A percentile compares a stretch with the other conserved stretches of the same genome.
Evolutionary conservation across 2,888 invertebrate genomes (phyloP).

Genomic region (Drosophila colorata): DNA sequence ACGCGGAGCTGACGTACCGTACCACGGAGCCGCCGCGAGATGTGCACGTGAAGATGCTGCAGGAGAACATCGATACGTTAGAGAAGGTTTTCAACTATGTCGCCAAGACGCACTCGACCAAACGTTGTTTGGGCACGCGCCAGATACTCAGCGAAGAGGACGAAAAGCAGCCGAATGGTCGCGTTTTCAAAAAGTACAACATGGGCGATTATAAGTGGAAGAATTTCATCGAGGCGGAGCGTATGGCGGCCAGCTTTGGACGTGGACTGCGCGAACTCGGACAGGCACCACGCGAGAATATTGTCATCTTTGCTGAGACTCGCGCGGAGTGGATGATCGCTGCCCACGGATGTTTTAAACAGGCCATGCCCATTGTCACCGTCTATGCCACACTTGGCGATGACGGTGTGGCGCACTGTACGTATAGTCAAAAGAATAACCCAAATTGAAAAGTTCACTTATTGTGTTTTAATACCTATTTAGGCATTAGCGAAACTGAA

Average conservation of each 20-base stretch:
- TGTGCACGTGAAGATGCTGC: conserved; percentile 90
- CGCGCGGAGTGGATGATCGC: conserved; percentile 99
- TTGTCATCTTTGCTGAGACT: conserved; percentile 98
- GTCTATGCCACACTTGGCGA: conserved; percentile 98
- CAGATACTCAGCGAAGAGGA: conserved; percentile 96
- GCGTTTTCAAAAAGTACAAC: conserved; percentile 98
- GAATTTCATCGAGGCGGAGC: conserved; percentile 90
- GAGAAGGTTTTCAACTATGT: conserved; percentile 94
- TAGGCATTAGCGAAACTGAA: conserved; percentile 90
- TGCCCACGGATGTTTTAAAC: conserved; percentile 97
- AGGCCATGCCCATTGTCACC: conserved; percentile 97
- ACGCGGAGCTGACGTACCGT: conserved; percentile 90
- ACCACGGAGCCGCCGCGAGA: conserved; percentile 89
- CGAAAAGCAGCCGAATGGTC: conserved; percentile 96
- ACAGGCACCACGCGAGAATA: conserved; percentile 89
- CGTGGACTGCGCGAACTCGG: conserved; percentile 94
- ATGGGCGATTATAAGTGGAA: conserved; percentile 98
- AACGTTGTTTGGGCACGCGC: conserved; percentile 94
- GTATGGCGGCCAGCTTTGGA: conserved; percentile 91
- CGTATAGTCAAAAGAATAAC: conserved; percentile 34
- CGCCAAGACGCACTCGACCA: conserved; percentile 89
- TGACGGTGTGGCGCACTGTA: conserved; percentile 97
- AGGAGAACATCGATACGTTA: conserved; percentile 92
- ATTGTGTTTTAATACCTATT: background rate
- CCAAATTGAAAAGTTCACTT: background rate